Base-by-base conservation (phyloP, 1,140 invertebrate species). In the Euwallacea fornicatus region DNA sequence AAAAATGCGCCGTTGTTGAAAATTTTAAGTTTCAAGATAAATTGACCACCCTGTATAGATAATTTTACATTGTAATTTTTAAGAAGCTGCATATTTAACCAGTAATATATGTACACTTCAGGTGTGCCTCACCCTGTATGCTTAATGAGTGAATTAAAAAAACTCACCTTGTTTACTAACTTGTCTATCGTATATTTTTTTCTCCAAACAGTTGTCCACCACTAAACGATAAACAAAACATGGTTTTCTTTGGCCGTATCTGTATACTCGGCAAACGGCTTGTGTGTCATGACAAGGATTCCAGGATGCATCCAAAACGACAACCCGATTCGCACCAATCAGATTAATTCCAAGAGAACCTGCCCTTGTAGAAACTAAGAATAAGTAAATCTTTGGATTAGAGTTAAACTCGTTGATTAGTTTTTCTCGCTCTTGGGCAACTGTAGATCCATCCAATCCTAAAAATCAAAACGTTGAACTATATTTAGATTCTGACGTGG, bases 201-300 rank as follows among this genome's bases (percentile, higher is more conserved):
- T 96, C 80, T 99, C 98, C 59, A 99, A 85, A 73, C 94, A 97
- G 81, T 95, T 98, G 82, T 98, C 97, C 76, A 95, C 97, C 2
- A 99, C 95, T 50, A 99, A 86, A 58, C 98, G 88, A 83, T 99
- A 99, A 6, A 99, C 95, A 81, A 93, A 98, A 77, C 95, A 97
- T 0, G 90, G 92, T 80, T 98, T 98, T 73, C 88, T 86, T 82
- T 99, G 97, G 0, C 97, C 97, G 82, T 98, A 98, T 81, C 96
- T 88, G 81, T 98, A 99, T 46, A 99, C 96, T 77, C 98, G 85
- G 82, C 97, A 99, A 1, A 99, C 96, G 61, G 97, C 97, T 83
- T 99, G 97, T 1, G 96, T 98, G 80, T 99, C 97, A 81, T 99
- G 97, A 79, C 97, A 98, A n/a, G 98, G 98, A 84, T 99, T 99